A percentile compares a stretch with the other conserved stretches of the same genome.
These are phyloP conservation scores for Ciconia nigra DNA, from an alignment of 2,797 vertebrate species.

Conservation along the genomic window DNA sequence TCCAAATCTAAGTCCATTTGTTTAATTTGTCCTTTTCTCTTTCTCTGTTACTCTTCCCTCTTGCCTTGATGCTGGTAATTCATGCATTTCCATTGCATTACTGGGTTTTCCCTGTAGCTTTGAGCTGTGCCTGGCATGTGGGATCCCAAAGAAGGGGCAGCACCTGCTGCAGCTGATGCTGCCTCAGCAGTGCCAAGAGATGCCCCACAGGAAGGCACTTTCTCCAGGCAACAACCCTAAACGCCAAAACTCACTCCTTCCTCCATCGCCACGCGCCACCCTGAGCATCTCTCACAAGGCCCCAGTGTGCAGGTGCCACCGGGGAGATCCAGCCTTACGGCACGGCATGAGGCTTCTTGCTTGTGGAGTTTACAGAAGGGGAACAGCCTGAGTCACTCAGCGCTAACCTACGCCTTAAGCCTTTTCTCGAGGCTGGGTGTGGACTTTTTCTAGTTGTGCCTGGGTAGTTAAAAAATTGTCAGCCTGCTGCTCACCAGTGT, in stretches of 20 bases:
- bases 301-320: background rate
- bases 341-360: accelerated
- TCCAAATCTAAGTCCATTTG: background rate
- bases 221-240: background rate
- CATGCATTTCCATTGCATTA: background rate
- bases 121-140: background rate
- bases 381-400: background rate
- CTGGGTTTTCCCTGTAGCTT: background rate
- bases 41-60: background rate
- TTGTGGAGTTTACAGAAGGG: background rate
- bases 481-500: background rate
- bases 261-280: accelerated
- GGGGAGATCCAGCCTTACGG: background rate
- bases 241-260: background rate
- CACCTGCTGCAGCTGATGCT: background rate
- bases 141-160: background rate
- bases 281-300: background rate
- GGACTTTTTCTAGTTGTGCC: background rate
- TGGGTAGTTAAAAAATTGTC: background rate
- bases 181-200: background rate
- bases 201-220: background rate
- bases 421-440: background rate
- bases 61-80: background rate
- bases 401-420: accelerated
- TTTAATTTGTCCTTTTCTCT: background rate